Evolutionary conservation across 2,888 invertebrate species (phyloP).

Genomic region (Drosophila subquinaria): DNA sequence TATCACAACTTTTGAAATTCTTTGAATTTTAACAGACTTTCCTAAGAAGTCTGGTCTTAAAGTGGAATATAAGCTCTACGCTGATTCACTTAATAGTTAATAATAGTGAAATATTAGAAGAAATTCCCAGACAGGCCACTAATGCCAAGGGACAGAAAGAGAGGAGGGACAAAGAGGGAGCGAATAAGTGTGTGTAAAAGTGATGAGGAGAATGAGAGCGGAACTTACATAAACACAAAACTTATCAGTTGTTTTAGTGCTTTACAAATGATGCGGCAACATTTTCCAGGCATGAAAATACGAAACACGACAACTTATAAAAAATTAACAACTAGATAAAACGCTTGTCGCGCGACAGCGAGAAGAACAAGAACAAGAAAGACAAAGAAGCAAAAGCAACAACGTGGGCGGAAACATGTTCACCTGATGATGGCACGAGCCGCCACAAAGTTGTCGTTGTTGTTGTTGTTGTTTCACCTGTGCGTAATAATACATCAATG

Average conservation of each 20-base stretch:
- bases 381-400: slow-evolving; percentile 4
- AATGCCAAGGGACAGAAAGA: background rate
- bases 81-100: slow-evolving; percentile 10
- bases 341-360: slow-evolving; percentile 49
- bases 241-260: slow-evolving; percentile 60
- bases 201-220: slow-evolving; percentile 23
- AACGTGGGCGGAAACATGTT: slow-evolving; percentile 62
- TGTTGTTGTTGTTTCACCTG: slow-evolving; percentile 47
- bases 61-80: background rate
- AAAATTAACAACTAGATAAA: slow-evolving; percentile 70
- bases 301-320: slow-evolving; percentile 62
- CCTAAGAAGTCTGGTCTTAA: background rate
- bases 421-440: slow-evolving; percentile 56
- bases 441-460: slow-evolving; percentile 23
- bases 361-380: slow-evolving; percentile 6
- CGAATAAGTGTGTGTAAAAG: too few relatives aligned
- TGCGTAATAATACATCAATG: slow-evolving; percentile 57
- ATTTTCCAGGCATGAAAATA: slow-evolving; percentile 28
- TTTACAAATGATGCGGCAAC: slow-evolving; percentile 62
- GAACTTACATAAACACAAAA: slow-evolving; percentile 41
- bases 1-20: slow-evolving; percentile 12
- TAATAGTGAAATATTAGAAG: background rate
- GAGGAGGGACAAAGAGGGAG: background rate
- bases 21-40: slow-evolving; percentile 3
- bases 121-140: background rate